Evolutionary conservation across 2,797 vertebrate genomes (phyloP).

Genomic region (Paramormyrops hopkinsi): DNA sequence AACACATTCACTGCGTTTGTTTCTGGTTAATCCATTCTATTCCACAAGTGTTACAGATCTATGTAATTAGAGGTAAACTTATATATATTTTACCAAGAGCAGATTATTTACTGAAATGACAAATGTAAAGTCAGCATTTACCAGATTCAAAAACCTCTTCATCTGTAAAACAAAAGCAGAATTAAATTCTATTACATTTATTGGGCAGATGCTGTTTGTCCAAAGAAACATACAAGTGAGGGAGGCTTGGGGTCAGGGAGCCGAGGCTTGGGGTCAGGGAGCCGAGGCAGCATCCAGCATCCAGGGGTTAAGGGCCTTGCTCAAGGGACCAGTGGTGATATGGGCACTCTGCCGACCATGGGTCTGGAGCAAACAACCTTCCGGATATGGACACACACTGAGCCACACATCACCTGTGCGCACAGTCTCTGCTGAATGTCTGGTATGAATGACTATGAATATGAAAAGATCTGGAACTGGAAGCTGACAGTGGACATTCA

Average conservation of each 20-base stretch:
- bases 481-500: background rate
- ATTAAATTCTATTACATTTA: background rate
- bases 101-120: background rate
- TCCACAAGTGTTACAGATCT: background rate
- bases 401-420: background rate
- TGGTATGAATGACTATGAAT: background rate
- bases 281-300: background rate
- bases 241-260: background rate
- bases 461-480: background rate
- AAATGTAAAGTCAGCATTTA: constrained; percentile 47
- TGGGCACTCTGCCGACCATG: background rate
- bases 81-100: background rate
- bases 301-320: background rate
- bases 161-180: constrained; percentile 59
- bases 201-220: background rate
- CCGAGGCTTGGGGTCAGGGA: background rate
- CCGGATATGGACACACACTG: background rate
- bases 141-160: constrained; percentile 97
- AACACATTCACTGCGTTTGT: background rate
- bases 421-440: background rate
- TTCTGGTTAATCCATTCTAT: background rate
- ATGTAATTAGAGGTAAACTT: background rate
- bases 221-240: background rate
- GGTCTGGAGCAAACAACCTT: background rate
- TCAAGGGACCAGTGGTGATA: background rate